phyloP scores from a whole-genome alignment of 2,888 invertebrate species.

The Heliconius aoede region DNA sequence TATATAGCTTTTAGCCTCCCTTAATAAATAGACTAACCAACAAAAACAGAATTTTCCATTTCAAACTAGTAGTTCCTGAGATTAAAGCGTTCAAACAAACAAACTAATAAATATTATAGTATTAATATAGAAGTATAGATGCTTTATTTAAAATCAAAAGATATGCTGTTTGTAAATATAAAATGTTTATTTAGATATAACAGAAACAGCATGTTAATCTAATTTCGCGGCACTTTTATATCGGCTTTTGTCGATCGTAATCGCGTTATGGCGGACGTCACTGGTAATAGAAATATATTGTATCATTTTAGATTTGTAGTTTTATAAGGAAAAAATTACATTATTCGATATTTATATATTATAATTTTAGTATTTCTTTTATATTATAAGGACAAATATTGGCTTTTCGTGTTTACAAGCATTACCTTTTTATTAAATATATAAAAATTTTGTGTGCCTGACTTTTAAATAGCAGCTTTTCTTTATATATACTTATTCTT shows the following conservation, averaged over 20 bases:
- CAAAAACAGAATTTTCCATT: not conserved
- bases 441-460: no score
- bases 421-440: no score
- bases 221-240: constrained; percentile 51
- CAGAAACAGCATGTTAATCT: constrained; percentile 46
- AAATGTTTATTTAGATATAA: constrained; percentile 9
- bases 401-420: not conserved
- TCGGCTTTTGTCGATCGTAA: constrained; percentile 53
- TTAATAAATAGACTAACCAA: not conserved
- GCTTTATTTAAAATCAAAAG: not conserved
- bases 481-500: no score
- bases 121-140: not conserved
- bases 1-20: no score
- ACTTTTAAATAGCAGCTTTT: no score
- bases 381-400: not conserved
- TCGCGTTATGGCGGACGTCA: constrained; percentile 57
- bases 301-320: constrained; percentile 17
- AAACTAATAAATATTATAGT: not conserved
- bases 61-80: not conserved
- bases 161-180: not conserved
- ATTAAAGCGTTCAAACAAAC: not conserved
- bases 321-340: not conserved
- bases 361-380: not conserved
- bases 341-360: no score
- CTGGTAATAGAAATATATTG: constrained; percentile 28